Base-by-base conservation (phyloP, 1,140 invertebrate genomes). In the Dysdera silvatica region DNA sequence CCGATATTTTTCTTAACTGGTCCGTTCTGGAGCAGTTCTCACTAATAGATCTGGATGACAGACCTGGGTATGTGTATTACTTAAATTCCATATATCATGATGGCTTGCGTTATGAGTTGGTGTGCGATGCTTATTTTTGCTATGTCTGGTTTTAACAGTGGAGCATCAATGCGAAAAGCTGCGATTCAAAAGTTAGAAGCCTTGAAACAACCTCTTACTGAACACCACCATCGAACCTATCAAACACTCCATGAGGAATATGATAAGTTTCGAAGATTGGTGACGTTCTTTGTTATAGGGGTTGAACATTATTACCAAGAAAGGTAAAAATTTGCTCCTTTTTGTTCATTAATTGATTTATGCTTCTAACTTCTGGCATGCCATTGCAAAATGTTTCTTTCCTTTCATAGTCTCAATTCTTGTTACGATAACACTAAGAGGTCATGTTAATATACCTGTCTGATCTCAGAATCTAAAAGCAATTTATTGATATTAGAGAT, bases 21-120 rank as follows among this genome's bases (percentile, higher is more conserved):
- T 37, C 33, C 8, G 28, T 65, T 29, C 35, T 59, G 54, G 62
- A 65, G 20, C 55, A 65, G 37, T 65, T 53, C 45, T 65, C 55
- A 16, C 29, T 56, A 12, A 35, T 45, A n/a, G 61, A 63, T 41
- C 28, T 63, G 20, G 61, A 49, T 41, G 45, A 56, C 3, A 31
- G 29, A 31, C 53, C 20, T 26, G 49, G 45, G 61, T 63, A 57
- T 31, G 61, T 49, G 35, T 37, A 14, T 37, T 37, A 1, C 35
- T 37, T 14, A 14, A n/a, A 37, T 37, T 37, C 12, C 12, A 14
- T 37, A 12, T 14, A 12, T n/a, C n/a, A 37, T 37, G 12, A 14
- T 14, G n/a, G 12, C 35, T 37, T 37, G 12, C 12, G n/a, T 14
- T 14, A 37, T 14, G n/a, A 37, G 12, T 37, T 10, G 8, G 35